Conservation (phyloP, 2,113 vertebrate species). For the Triplophysa dalaica region DNA sequence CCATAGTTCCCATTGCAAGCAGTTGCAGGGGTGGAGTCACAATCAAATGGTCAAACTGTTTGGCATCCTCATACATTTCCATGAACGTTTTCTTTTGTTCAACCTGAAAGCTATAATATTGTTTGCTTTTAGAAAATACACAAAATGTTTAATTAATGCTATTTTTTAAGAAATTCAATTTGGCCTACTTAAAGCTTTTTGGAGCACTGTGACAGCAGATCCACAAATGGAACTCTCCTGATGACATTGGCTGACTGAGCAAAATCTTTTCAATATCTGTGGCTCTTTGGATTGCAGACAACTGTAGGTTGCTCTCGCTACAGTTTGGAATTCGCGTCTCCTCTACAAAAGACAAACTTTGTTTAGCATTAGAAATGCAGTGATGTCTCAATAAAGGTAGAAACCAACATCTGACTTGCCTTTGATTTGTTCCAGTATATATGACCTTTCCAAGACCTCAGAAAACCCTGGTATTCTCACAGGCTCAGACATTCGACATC, state of each 20-base stretch:
- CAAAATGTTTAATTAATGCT: too few species aligned
- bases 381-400: too few species aligned
- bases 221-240: constrained; percentile 53
- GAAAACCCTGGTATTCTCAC: constrained; percentile 61
- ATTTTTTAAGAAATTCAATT: too few species aligned
- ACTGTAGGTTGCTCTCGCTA: constrained; percentile 41
- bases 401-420: constrained; percentile 40
- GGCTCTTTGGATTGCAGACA: constrained; percentile 56
- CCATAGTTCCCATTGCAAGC: constrained; percentile 22
- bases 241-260: constrained; percentile 61
- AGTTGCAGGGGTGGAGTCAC: constrained; percentile 59
- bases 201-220: background rate
- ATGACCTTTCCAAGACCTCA: constrained; percentile 53
- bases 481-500: constrained; percentile 60
- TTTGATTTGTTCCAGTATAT: constrained; percentile 59
- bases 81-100: constrained; percentile 49
- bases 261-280: constrained; percentile 61
- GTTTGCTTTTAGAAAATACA: too few species aligned
- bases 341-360: constrained; percentile 43
- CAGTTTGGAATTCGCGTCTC: constrained; percentile 65
- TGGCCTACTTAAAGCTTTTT: constrained; percentile 53
- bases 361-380: too few species aligned
- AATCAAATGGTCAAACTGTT: constrained; percentile 39
- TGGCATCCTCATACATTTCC: constrained; percentile 53
- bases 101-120: constrained; percentile 55